Percentiles rank a stretch among this genome's conserved stretches.
These are phyloP conservation scores for Polydrusus cervinus DNA, from an alignment of 2,888 invertebrate species.

Conservation along the genomic window DNA sequence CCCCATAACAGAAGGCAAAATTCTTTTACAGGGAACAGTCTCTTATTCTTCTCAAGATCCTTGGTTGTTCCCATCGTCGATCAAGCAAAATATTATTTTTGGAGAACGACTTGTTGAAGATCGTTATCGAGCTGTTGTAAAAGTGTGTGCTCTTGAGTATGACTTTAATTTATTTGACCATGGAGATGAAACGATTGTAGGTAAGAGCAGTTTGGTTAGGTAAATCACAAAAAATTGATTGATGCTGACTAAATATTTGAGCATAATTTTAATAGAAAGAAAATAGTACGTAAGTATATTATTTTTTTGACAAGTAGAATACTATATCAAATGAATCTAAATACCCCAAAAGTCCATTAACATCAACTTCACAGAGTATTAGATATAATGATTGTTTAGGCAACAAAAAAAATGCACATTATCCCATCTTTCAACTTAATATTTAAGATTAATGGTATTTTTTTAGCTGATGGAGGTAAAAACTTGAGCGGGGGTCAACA, in stretches of 20 bases:
- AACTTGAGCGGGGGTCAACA: slow-evolving; percentile 89
- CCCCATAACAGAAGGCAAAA: slow-evolving; percentile 70
- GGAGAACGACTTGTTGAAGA: slow-evolving; percentile 77
- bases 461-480: slow-evolving; percentile 82
- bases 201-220: slow-evolving; percentile 41
- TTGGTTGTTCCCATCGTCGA: slow-evolving; percentile 76
- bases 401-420: not conserved
- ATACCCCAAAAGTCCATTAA: too few species aligned
- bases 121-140: slow-evolving; percentile 76
- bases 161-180: slow-evolving; percentile 74
- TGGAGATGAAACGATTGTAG: slow-evolving; percentile 80
- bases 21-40: slow-evolving; percentile 71
- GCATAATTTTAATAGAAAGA: too few species aligned
- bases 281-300: too few species aligned
- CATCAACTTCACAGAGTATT: too few species aligned
- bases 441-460: not conserved
- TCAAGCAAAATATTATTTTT: slow-evolving; percentile 87
- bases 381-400: too few species aligned
- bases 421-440: too few species aligned
- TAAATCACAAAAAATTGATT: too few species aligned
- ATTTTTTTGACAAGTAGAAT: too few species aligned
- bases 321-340: too few species aligned
- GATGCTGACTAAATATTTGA: too few species aligned
- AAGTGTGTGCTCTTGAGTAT: slow-evolving; percentile 77
- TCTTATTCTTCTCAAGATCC: slow-evolving; percentile 78